Base-by-base conservation (phyloP, 2,888 invertebrate species). In the Parnassius apollo region DNA sequence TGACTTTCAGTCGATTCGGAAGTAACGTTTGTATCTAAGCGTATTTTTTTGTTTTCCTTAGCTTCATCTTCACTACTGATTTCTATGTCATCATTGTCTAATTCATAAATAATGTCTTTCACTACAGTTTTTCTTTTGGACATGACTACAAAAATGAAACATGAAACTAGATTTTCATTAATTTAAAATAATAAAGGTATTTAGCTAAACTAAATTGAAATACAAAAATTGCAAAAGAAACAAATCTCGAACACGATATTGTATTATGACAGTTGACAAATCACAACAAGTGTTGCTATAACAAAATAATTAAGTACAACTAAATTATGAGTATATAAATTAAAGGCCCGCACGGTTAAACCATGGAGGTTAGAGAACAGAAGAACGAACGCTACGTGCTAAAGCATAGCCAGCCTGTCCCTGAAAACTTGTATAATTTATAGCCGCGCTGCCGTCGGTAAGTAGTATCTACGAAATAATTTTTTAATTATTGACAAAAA, bases 71-170 rank as follows among this genome's bases (percentile, higher is more conserved):
- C 91, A 70, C 90, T 90, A 61, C 91, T 91, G 52, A 84, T 70
- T 74, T 82, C 87, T 66, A 89, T 77, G 74, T 92, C 92, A 66
- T 91, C 91, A 71, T 88, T 88, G 69, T 91, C 89, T 69, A 92
- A 82, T 82, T 92, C 92, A 76, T 86, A 92, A 76, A 92, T 91
- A 10, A 91, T 91, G 81, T 91, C 85, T 65, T 86, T 87, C 42
- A 91, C 85, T 52, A 75, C 84, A 45, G 83, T 77, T 76, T 87
- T 91, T 69, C 92, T 82, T 80, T 90, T 91, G 18, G 92, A 80
- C 92, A 92, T 92, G 67, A 52, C 74, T 57, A 56, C 9, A 46
- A 50, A 46, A 18, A 42, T 35, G 13, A 49, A 49, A 59, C 67
- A 70, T 67, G 51, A 58, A 66, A 62, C 22, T 45, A 22, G 25